A percentile compares a stretch with the other conserved stretches of the same genome.
These are phyloP conservation scores for Henricia sp. DNA, from an alignment of 53 echinoderm and acorn worm species.

Conservation along the genomic window DNA sequence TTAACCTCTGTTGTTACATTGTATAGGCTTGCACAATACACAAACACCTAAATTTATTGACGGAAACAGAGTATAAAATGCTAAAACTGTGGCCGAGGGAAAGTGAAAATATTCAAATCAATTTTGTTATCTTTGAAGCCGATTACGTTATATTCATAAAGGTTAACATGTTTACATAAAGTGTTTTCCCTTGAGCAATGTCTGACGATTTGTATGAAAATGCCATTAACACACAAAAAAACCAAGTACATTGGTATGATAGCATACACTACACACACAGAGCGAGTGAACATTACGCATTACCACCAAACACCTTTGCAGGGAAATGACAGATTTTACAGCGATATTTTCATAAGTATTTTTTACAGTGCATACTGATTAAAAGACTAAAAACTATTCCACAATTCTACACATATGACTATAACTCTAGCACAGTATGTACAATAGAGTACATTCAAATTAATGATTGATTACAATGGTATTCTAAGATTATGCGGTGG, in stretches of 20 bases:
- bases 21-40: too few species aligned
- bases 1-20: too few species aligned
- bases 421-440: constrained; percentile 45
- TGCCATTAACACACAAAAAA: neutral
- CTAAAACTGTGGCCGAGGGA: too few species aligned
- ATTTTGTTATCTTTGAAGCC: too few species aligned
- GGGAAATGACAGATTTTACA: neutral
- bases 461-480: too few species aligned
- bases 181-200: neutral
- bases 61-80: too few species aligned
- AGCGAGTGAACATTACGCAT: neutral
- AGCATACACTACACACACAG: neutral
- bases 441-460: constrained; percentile 14
- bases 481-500: too few species aligned
- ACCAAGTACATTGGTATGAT: neutral
- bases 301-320: neutral
- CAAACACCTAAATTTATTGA: too few species aligned
- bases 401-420: too few species aligned
- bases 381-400: constrained; percentile 13
- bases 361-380: constrained; percentile 2
- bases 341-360: neutral
- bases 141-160: too few species aligned
- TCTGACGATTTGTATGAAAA: neutral
- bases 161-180: too few species aligned
- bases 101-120: too few species aligned